These are phyloP conservation scores for Laodelphax striatellus DNA, from an alignment of 1,140 invertebrate genomes.

Conservation along the genomic window DNA sequence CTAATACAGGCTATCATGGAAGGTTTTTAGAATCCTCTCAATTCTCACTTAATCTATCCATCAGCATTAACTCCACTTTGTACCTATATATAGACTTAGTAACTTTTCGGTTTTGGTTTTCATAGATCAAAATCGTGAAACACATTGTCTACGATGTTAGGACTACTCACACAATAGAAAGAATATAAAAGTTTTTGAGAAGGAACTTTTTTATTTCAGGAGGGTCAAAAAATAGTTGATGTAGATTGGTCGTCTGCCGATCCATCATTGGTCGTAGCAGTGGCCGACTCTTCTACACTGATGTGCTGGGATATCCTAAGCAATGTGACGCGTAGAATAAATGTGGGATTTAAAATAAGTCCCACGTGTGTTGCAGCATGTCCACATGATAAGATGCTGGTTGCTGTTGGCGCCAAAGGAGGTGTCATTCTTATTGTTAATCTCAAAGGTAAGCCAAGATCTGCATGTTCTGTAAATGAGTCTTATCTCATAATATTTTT, in stretches of 20 bases:
- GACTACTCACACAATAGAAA: too few species aligned
- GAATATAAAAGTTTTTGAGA: too few species aligned
- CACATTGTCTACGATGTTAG: too few species aligned
- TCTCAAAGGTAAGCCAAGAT: conserved; percentile 36
- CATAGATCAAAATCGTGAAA: too few species aligned
- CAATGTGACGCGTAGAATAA: conserved; percentile 35
- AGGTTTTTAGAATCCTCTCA: too few species aligned
- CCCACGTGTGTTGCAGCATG: conserved; percentile 44
- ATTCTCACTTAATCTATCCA: too few species aligned
- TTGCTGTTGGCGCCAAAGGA: conserved; percentile 52
- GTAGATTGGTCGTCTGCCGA: conserved; percentile 43
- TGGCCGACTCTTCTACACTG: conserved; percentile 44
- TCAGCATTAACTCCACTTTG: too few species aligned
- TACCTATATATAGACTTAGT: too few species aligned
- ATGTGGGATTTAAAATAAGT: conserved; percentile 38
- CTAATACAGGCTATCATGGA: too few species aligned
- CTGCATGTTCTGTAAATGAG: too few species aligned
- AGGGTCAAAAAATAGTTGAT: conserved; percentile 32
- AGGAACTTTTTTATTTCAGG: background rate
- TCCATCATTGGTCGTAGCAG: conserved; percentile 39
- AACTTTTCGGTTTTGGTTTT: too few species aligned
- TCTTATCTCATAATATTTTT: too few species aligned
- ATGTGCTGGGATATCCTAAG: conserved; percentile 49
- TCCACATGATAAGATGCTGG: conserved; percentile 42
- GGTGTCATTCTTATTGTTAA: conserved; percentile 48